These are phyloP conservation scores for Sebastes diaconus DNA, from an alignment of 2,797 vertebrate species.

Conservation along the genomic window DNA sequence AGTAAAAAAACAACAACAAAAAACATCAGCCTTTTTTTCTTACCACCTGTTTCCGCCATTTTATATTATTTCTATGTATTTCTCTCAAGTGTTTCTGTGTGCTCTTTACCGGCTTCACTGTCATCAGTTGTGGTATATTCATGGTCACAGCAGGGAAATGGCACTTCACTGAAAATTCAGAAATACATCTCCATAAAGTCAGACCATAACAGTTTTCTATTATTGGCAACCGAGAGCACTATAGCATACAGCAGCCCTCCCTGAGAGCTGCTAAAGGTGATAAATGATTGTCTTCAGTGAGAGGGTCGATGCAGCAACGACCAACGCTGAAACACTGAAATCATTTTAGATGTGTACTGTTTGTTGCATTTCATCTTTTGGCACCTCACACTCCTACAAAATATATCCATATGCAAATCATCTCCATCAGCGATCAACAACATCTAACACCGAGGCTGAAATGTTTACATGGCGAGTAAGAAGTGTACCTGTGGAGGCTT, in stretches of 20 bases:
- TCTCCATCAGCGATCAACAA: not conserved
- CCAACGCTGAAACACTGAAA: not conserved
- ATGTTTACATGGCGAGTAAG: not conserved
- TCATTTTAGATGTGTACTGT: not conserved
- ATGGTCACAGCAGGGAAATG: not conserved
- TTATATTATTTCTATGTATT: not conserved
- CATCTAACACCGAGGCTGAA: not conserved
- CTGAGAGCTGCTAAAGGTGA: not conserved
- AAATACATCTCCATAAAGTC: not conserved
- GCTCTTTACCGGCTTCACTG: not conserved
- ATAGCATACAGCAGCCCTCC: not conserved
- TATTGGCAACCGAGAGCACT: not conserved
- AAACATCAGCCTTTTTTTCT: not conserved
- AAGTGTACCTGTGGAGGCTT: no score
- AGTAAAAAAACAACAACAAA: not conserved
- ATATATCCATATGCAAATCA: not conserved
- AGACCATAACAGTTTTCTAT: not conserved
- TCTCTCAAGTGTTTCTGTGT: not conserved
- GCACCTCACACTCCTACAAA: not conserved
- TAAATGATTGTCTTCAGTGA: not conserved
- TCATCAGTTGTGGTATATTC: not conserved
- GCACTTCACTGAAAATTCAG: not conserved
- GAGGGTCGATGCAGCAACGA: not conserved
- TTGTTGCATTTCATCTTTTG: not conserved
- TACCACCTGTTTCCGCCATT: rapidly evolving